Percentiles rank a stretch among this genome's conserved stretches.
phyloP scores from a whole-genome alignment of 2,113 vertebrate species.

The Dromas ardeola region DNA sequence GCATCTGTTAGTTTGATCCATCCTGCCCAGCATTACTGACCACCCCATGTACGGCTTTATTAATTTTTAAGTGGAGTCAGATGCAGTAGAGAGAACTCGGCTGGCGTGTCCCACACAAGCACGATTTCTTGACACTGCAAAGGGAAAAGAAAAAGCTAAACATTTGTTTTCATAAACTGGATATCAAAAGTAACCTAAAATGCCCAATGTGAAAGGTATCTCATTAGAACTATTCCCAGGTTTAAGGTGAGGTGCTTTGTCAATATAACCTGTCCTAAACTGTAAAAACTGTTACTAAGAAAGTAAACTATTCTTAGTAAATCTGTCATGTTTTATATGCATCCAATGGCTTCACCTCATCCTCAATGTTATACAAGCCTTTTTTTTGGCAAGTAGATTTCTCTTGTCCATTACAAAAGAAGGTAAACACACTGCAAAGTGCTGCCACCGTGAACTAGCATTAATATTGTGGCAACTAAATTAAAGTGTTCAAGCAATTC shows the following conservation, averaged over 20 bases:
- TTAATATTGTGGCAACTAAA: not conserved
- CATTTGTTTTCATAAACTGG: not conserved
- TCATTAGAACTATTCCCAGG: not conserved
- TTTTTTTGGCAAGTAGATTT: not conserved
- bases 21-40: not conserved
- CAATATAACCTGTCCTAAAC: not conserved
- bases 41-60: not conserved
- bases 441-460: not conserved
- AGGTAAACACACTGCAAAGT: not conserved
- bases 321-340: not conserved
- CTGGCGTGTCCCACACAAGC: not conserved
- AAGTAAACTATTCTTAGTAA: not conserved
- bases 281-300: not conserved
- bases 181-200: not conserved
- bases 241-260: not conserved
- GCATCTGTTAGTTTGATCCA: not conserved
- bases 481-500: not conserved
- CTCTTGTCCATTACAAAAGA: not conserved
- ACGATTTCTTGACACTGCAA: not conserved
- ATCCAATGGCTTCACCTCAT: not conserved
- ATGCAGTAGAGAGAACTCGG: not conserved
- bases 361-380: not conserved
- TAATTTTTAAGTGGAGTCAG: constrained; percentile 10
- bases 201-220: not conserved
- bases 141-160: not conserved